These are phyloP conservation scores for Cottoperca gobio DNA, from an alignment of 2,797 vertebrate genomes.

Conservation along the genomic window DNA sequence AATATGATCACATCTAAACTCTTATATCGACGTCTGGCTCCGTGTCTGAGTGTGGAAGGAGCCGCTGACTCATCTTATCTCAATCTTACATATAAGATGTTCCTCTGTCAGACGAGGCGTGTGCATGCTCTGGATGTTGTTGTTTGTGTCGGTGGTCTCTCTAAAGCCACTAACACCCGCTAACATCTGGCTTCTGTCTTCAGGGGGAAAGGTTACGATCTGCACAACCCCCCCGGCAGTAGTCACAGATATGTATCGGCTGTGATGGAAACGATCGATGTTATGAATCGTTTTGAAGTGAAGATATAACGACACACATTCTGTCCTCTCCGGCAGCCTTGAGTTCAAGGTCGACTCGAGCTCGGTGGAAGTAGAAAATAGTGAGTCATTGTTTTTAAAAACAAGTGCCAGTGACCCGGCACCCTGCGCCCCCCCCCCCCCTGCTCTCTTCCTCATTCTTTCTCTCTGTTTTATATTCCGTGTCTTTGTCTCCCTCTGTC, in stretches of 20 bases:
- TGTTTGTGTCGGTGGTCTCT: too few relatives aligned
- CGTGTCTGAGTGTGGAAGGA: background rate
- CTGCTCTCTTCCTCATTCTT: conserved; percentile 47
- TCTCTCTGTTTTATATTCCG: conserved; percentile 31
- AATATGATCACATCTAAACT: background rate
- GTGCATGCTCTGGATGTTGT: too few relatives aligned
- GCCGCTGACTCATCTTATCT: background rate
- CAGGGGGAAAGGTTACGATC: too few relatives aligned
- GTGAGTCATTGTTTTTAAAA: conserved; percentile 70
- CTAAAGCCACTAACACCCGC: too few relatives aligned
- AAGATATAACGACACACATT: too few relatives aligned
- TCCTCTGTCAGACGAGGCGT: too few relatives aligned
- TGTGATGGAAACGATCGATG: too few relatives aligned
- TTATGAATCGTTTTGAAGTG: too few relatives aligned
- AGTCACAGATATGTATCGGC: too few relatives aligned
- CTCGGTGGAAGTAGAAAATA: conserved; percentile 39
- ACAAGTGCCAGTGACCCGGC: conserved; percentile 54
- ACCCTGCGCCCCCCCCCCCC: background rate
- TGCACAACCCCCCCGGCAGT: too few relatives aligned
- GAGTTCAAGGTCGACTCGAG: conserved; percentile 52
- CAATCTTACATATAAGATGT: background rate
- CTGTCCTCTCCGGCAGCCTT: conserved; percentile 17
- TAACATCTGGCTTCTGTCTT: too few relatives aligned
- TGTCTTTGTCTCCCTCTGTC: conserved; percentile 40
- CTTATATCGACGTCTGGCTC: background rate